Evolutionary conservation across 2,113 vertebrate species (phyloP), one percentile per base, ranked within the genome.

Genomic region (Fregetta grallaria): DNA sequence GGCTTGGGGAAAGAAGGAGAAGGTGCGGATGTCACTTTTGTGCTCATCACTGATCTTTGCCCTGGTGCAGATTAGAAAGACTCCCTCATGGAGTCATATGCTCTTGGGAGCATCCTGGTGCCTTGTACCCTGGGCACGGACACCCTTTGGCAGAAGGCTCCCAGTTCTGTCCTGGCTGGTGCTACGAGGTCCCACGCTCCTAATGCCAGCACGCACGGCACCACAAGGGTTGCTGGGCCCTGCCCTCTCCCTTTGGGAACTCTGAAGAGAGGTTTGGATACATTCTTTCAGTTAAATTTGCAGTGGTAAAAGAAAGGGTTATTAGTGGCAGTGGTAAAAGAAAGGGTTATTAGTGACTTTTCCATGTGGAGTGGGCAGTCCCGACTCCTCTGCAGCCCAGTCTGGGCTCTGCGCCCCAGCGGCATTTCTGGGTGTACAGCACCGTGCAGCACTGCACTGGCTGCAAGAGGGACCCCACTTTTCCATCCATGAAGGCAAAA

Each of bases 91-190:
- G 53, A 53, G 27, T 2, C 3, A 3, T 34, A 6, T 2, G 21
- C 13, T 85, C 30, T 36, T 0, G 0, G 3, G 25, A 17, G 4
- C 1, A 0, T 53, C 6, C 25, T 34, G 27, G 5, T 63, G 21
- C 21, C 34, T n/a, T n/a, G 6, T 40, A 9, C 10, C 15, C 25
- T 1, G 0, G 22, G 20, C 40, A 70, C 1, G 3, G 58, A 75
- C 11, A 20, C 14, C 30, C 22, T 26, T 42, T 36, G 22, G 11
- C 34, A 75, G 19, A 38, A 27, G 15, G 7, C 5, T 75, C 17
- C 16, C 34, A 34, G 13, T 10, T 38, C 38, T 71, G 23, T 38
- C 27, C 15, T n/a, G 42, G 7, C 30, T 80, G 44, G 21, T 7
- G 25, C n/a, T 59, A 14, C 0, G 0, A 75, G 36, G 18, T 49